Evolutionary conservation across 1,140 invertebrate species (phyloP), one percentile per base, ranked within the genome.

Genomic region (Spodoptera frugiperda): DNA sequence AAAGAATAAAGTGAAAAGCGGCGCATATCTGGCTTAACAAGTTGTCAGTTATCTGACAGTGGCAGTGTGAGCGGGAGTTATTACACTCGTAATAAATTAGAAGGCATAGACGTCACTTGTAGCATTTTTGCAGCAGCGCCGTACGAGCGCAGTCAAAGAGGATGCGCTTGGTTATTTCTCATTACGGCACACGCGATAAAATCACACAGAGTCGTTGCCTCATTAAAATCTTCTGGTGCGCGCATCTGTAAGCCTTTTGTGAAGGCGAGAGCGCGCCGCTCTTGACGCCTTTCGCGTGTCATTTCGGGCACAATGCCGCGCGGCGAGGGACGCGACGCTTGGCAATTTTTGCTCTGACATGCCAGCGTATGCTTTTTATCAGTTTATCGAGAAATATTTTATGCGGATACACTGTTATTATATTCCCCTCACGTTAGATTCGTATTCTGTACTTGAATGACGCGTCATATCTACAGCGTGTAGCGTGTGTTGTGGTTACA

Each of bases 171-270:
- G 91, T 93, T 93, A 93, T 93, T 93, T 93, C 90, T 93, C 91
- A 93, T 93, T 92, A 92, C 84, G 83, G 88, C 87, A 89, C 85
- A 91, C 86, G 89, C 90, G 90, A 93, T 93, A 91, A 91, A 93
- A 93, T 92, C 91, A 90, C 89, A 92, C 87, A 91, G 87, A 90
- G 89, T 92, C 89, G 92, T 93, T 91, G 90, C 91, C 91, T 93
- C 92, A 93, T 93, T 93, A 93, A 93, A 93, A 93, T 93, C 91
- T 93, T 93, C 91, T 93, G 92, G 91, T 91, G 86, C 89, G 85
- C 91, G 92, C 89, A 91, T 92, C 91, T 93, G 92, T 92, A 91
- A 93, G 92, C 90, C 91, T 93, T 93, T 93, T 93, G 91, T 93
- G 81, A 86, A 88, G 88, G 87, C 88, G 82, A 87, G 78, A 88